phyloP scores from a whole-genome alignment of 92 coral and sea anemone species.

The Micromussa lordhowensis region DNA sequence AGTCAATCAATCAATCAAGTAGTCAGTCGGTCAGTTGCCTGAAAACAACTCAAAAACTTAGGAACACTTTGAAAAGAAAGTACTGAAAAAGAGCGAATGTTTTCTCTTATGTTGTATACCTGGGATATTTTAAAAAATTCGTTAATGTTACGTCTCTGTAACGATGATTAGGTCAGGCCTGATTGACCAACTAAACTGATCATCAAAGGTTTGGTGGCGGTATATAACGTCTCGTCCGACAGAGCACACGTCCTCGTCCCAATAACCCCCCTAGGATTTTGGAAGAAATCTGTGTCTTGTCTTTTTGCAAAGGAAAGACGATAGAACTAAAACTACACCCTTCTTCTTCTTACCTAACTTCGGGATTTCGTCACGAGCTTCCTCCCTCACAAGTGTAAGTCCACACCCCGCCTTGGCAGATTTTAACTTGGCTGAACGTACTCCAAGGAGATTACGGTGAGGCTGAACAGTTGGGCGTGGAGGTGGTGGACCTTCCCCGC shows the following conservation, averaged over 20 bases:
- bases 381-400: background rate
- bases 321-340: background rate
- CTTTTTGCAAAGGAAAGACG: background rate
- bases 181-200: background rate
- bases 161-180: background rate
- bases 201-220: background rate
- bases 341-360: background rate
- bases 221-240: background rate
- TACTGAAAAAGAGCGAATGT: background rate
- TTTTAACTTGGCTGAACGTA: too few relatives aligned
- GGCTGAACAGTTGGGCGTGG: background rate
- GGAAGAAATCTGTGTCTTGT: background rate
- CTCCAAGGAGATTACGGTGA: too few relatives aligned
- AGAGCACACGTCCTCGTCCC: background rate
- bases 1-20: background rate
- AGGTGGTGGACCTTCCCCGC: background rate
- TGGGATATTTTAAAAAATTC: background rate
- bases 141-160: background rate
- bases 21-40: background rate
- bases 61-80: background rate
- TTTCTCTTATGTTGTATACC: background rate
- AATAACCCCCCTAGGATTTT: too few relatives aligned
- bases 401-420: too few relatives aligned
- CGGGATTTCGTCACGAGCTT: background rate
- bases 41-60: too few relatives aligned